Evolutionary conservation across 1,140 invertebrate genomes (phyloP).

Genomic region (Phymorhynchus buccinoides): DNA sequence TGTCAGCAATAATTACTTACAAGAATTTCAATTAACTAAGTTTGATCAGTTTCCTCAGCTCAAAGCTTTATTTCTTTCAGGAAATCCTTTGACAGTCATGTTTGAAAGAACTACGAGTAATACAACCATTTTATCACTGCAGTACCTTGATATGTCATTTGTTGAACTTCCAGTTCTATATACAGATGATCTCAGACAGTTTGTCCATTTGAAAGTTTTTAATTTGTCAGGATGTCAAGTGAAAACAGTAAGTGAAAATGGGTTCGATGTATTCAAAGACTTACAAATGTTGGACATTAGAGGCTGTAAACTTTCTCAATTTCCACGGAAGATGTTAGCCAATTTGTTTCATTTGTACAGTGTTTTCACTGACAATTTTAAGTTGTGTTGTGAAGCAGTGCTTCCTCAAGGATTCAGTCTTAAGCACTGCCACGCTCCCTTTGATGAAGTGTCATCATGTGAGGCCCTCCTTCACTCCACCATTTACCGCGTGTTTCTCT

Average conservation of each 20-base stretch:
- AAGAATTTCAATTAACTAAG: neutral
- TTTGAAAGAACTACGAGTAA: neutral
- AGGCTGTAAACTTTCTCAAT: neutral
- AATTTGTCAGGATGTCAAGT: neutral
- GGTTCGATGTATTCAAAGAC: neutral
- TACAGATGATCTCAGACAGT: neutral
- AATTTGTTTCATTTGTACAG: neutral
- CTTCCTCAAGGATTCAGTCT: neutral
- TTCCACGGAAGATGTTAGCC: neutral
- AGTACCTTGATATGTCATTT: neutral
- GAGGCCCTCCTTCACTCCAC: constrained; percentile 15
- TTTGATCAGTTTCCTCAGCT: constrained; percentile 11
- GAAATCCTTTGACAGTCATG: neutral
- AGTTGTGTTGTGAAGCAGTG: constrained; percentile 1
- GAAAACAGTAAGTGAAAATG: neutral
- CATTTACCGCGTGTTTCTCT: constrained; percentile 40
- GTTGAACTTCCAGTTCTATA: neutral
- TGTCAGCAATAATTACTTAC: constrained; percentile 33
- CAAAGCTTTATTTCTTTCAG: constrained; percentile 25
- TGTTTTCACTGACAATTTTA: constrained; percentile 8
- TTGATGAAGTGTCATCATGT: constrained; percentile 18
- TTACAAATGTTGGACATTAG: constrained; percentile 1
- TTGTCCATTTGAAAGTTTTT: constrained; percentile 17
- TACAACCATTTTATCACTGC: neutral
- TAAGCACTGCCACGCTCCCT: constrained; percentile 3